Base-by-base conservation (phyloP, 2,113 vertebrate species). In the Shinisaurus crocodilurus region DNA sequence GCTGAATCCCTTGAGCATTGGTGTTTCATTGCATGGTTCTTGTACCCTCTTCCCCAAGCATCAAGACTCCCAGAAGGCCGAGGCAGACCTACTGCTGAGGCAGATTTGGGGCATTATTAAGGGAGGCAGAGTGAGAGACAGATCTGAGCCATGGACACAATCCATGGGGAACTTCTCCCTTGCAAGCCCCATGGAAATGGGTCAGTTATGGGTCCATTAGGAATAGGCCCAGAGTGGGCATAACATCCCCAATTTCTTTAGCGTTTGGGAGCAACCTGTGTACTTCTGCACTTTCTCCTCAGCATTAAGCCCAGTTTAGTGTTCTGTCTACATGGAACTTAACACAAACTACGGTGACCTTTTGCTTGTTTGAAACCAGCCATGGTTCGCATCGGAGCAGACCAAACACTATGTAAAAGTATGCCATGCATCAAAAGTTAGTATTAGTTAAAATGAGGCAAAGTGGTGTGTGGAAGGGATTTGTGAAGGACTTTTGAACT, bases 1-100 rank as follows among this genome's bases (percentile, higher is more conserved):
- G 92, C 94, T 90, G 91, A 90, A 92, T 45, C 12, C 48, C 77
- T 95, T 93, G 72, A 86, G 9, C 20, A 87, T 95, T 63, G 76
- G 13, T 50, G 65, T 54, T 6, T 37, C 34, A 9, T 7, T 69
- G 87, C 48, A 48, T 27, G 48, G 2, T 40, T 54, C 76, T 15
- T 29, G 32, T 7, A 6, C 16, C 18, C 32, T 48, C 67, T 72
- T 50, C 34, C 32, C 12, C 45, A 34, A 2, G 29, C 2, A 32
- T 29, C 3, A 40, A 29, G 65, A 3, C 50, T 15, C 29, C 48
- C 32, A 6, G 6, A n/a, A 29, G 32, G 29, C 48, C 57, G n/a
- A n/a, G n/a, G n/a, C n/a, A n/a, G n/a, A n/a, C n/a, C n/a, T n/a
- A n/a, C n/a, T n/a, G n/a, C n/a, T n/a, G 25, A 27, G 82, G 27